Conservation (phyloP, 2,797 vertebrate genomes). For the Graptemys geographica region DNA sequence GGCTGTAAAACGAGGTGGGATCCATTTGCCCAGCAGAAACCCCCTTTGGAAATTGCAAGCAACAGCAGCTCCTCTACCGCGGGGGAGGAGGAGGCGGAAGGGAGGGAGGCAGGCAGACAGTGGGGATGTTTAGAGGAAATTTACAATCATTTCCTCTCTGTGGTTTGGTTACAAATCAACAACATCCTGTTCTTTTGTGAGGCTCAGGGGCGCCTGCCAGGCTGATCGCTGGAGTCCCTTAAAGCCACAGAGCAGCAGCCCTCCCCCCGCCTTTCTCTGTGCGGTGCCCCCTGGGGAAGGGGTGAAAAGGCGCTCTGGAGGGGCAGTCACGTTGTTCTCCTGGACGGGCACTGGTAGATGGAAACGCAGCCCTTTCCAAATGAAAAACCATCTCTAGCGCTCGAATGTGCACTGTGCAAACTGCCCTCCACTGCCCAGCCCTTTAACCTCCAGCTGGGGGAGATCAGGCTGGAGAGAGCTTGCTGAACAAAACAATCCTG, state of each 20-base stretch:
- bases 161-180: slow-evolving; percentile 96
- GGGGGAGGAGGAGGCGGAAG: slow-evolving; percentile 66
- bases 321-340: too few species aligned
- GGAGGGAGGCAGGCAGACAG: slow-evolving; percentile 81
- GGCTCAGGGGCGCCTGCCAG: slow-evolving; percentile 87
- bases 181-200: slow-evolving; percentile 97
- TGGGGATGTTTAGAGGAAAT: slow-evolving; percentile 91
- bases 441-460: not conserved
- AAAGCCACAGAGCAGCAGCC: slow-evolving; percentile 38
- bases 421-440: not conserved
- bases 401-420: too few species aligned
- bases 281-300: too few species aligned
- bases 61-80: slow-evolving; percentile 12
- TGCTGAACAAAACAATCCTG: too few species aligned
- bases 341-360: not conserved
- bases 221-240: slow-evolving; percentile 61
- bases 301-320: not conserved
- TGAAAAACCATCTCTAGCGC: not conserved
- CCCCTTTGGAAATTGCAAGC: not conserved
- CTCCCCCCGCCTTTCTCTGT: not conserved
- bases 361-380: not conserved
- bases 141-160: slow-evolving; percentile 95
- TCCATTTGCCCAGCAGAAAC: not conserved
- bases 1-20: not conserved
- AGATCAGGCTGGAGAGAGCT: too few species aligned